Evolutionary conservation across 2,888 invertebrate species (phyloP), one percentile per base, ranked within the genome.

Genomic region (Andrena marginata): DNA sequence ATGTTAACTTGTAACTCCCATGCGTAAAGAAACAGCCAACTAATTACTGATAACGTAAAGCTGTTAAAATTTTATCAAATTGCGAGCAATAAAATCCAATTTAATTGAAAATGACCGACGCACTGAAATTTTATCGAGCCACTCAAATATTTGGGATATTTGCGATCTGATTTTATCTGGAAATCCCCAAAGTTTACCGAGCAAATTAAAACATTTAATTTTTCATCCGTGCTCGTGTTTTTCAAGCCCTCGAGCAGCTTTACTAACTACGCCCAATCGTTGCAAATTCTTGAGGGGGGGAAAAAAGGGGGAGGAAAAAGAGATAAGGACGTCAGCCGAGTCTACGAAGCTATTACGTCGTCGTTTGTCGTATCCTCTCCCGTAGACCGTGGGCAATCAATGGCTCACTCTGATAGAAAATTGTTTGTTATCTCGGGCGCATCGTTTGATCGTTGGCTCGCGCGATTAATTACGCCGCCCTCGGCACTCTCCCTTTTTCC

Each of bases 351-450:
- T 35, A 2, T 62, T 62, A 62, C 62, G 35, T 62, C 62, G 62
- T 35, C 10, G 42, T n/a, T n/a, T n/a, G 62, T 42, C 59, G 16
- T 26, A 3, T 29, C 54, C 54, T 26, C 59, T 71, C 48, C 67
- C 68, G 75, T 68, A 84, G 82, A 84, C 82, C 78, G 68, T 64
- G 74, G 75, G 63, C 81, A 82, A 85, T 82, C 86, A 77, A 84
- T 81, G 78, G 80, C 33, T 78, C 85, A 76, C 68, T 85, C 81
- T 77, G 49, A 87, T 67, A 85, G 87, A 89, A 88, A 88, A 89
- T 84, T 83, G 79, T 87, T 89, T 88, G 85, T 80, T 80, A 85
- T 60, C 76, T 70, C 73, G 70, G 65, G 33, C 68, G 80, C 79
- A 63, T 70, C 89, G 88, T 84, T 87, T 84, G 81, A 88, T 82